Evolutionary conservation across 2,113 vertebrate species (phyloP), one percentile per base, ranked within the genome.

Genomic region (Turnix velox): DNA sequence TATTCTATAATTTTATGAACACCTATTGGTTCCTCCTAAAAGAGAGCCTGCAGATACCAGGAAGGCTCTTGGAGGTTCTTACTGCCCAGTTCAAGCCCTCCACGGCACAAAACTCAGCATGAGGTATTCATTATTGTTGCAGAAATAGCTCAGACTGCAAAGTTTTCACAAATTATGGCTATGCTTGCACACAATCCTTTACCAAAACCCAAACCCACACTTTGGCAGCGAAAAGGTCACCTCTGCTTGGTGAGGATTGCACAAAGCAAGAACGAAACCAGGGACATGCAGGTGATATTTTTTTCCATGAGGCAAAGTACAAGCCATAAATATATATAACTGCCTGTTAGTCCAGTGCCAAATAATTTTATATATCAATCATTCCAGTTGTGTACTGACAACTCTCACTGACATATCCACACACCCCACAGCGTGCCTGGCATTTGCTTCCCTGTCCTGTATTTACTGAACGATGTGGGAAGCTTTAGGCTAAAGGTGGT

Each of bases 101-200:
- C 52, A 27, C 2, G 2, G 51, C 33, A 69, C 10, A 57, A 72
- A 45, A 33, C 15, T 18, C 31, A 66, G 39, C 45, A 48, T 1
- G 1, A 73, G 25, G 30, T 10, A 4, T 1, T 1, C 27, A 2
- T 6, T 10, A 1, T 12, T 20, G 8, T 49, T 3, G 4, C 58
- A 59, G 51, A 25, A 61, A 67, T 4, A 39, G 37, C 63, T 67
- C 66, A 51, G 59, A 54, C 2, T 35, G 35, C 40, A 19, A 81
- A 58, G n/a, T 54, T 77, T 63, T n/a, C 84, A 39, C 49, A 16
- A 3, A 8, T 73, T 88, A 18, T 35, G 48, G 67, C 1, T 0
- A 76, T 20, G 33, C 30, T 35, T 27, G 9, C 8, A 15, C 23
- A 35, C 4, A 25, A 24, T 15, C 37, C 57, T 30, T 22, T 28